Percentiles rank a stretch among this genome's conserved stretches.
Conservation (phyloP, 2,113 vertebrate genomes). For the Glaucidium brasilianum region DNA sequence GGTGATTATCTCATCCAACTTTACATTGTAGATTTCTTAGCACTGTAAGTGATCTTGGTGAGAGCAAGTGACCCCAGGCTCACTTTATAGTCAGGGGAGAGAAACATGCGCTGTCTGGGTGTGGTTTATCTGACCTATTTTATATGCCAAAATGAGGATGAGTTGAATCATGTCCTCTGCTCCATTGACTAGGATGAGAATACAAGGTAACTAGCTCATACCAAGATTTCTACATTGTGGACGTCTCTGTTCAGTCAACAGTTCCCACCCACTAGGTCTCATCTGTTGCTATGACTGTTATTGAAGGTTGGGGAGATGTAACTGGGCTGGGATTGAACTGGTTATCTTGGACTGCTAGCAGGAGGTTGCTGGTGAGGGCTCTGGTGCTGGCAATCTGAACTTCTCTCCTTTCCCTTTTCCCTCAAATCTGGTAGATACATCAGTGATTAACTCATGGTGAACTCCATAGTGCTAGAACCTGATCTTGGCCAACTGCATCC, state of each 20-base stretch:
- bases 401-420: accelerated
- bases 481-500: neutral
- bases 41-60: neutral
- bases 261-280: neutral
- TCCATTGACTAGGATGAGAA: neutral
- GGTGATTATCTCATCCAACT: neutral
- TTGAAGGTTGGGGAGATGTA: neutral
- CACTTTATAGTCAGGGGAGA: neutral
- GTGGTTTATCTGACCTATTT: neutral
- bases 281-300: neutral
- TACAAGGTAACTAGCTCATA: neutral
- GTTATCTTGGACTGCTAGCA: neutral
- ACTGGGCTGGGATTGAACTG: neutral
- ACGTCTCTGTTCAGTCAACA: neutral
- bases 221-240: neutral
- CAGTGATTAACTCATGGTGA: neutral
- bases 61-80: neutral
- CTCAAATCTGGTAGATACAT: neutral
- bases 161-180: neutral
- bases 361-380: neutral
- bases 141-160: neutral
- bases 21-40: neutral
- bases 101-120: neutral
- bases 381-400: neutral
- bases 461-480: too few species aligned